Evolutionary conservation across 2,797 vertebrate genomes (phyloP).

Genomic region (Lepus oiostolus): DNA sequence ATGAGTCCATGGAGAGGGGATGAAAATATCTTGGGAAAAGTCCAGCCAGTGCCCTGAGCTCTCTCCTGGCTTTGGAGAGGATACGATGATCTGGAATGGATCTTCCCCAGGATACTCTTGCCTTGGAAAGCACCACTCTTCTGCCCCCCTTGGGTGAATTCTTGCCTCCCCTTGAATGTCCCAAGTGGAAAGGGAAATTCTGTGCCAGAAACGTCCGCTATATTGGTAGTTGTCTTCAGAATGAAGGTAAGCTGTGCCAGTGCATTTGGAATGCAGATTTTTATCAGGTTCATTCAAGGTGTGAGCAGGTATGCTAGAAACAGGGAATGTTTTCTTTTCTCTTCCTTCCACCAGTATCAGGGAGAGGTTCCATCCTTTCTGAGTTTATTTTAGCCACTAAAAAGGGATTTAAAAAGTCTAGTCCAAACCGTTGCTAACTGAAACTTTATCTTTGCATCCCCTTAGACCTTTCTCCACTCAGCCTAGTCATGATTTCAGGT

Average conservation of each 20-base stretch:
- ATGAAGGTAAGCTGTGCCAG: neutral
- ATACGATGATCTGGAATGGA: neutral
- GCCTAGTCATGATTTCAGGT: neutral
- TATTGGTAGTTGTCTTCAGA: slow-evolving; percentile 17
- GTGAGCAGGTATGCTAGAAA: neutral
- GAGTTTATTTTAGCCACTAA: neutral
- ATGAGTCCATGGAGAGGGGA: neutral
- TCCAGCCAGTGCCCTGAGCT: neutral
- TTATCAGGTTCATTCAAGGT: neutral
- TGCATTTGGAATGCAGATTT: neutral
- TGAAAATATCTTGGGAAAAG: slow-evolving; percentile 21
- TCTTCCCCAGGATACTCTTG: neutral
- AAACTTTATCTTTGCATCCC: neutral
- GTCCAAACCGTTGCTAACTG: neutral
- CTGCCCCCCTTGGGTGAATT: neutral
- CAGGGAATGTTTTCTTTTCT: neutral
- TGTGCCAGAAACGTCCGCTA: neutral
- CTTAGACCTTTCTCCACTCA: neutral
- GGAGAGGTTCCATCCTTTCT: neutral
- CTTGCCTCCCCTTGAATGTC: neutral
- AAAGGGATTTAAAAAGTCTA: slow-evolving; percentile 11
- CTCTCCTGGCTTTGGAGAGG: neutral
- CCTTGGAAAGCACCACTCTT: slow-evolving; percentile 20
- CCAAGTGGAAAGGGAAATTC: neutral
- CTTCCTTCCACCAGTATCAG: neutral